Conservation (phyloP, 2,797 vertebrate genomes). For the Gymnoscopelus braueri region DNA sequence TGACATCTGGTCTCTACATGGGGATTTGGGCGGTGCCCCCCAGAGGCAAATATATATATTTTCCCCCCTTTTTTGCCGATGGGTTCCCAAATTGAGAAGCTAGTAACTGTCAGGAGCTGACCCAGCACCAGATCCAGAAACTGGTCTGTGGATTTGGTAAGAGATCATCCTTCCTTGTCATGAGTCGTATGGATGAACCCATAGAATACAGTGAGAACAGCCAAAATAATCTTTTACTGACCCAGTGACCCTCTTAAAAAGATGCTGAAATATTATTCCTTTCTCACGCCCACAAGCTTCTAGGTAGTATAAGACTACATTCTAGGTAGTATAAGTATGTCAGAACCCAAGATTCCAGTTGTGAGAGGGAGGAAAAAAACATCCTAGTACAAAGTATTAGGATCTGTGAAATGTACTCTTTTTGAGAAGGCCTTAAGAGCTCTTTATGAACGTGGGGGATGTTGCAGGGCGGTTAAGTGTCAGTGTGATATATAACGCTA, state of each 20-base stretch:
- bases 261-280: constrained; percentile 28
- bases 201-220: constrained; percentile 2
- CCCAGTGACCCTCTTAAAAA: constrained; percentile 33
- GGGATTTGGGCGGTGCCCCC: too few relatives aligned
- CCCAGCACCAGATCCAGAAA: too few relatives aligned
- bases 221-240: constrained; percentile 35
- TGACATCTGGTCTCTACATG: too few relatives aligned
- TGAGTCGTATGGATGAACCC: constrained; percentile 21
- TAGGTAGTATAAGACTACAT: constrained; percentile 2
- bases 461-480: constrained; percentile 35
- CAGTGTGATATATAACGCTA: constrained; percentile 12
- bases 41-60: too few relatives aligned
- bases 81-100: too few relatives aligned
- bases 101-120: too few relatives aligned
- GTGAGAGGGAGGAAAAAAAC: not conserved
- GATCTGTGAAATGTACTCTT: constrained; percentile 1
- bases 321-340: constrained; percentile 13
- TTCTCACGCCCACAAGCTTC: constrained; percentile 23
- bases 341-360: constrained; percentile 13
- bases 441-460: constrained; percentile 8
- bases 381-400: not conserved
- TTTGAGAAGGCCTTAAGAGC: constrained; percentile 12
- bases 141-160: too few relatives aligned
- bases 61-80: too few relatives aligned
- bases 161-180: not conserved